Evolutionary conservation across 2,797 vertebrate genomes (phyloP).

Genomic region (Schizopygopsis malacanthus): DNA sequence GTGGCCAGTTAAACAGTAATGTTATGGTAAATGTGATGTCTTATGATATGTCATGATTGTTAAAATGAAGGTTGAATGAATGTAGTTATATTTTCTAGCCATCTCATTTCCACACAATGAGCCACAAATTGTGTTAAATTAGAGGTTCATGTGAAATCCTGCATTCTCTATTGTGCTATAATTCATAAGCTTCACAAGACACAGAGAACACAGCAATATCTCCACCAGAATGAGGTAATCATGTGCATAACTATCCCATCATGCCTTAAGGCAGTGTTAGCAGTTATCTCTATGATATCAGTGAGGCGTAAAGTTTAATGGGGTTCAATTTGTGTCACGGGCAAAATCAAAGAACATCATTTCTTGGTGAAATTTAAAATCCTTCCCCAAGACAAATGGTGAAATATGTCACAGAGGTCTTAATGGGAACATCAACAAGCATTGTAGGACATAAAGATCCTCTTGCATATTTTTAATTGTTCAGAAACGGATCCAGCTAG

Average conservation of each 20-base stretch:
- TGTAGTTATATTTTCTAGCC: not conserved
- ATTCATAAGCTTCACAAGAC: slow-evolving; percentile 25
- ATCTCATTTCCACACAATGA: slow-evolving; percentile 12
- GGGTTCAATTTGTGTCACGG: slow-evolving; percentile 49
- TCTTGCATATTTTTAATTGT: slow-evolving; percentile 70
- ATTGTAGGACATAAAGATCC: slow-evolving; percentile 66
- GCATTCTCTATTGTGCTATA: slow-evolving; percentile 11
- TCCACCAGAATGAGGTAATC: slow-evolving; percentile 45
- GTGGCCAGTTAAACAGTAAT: slow-evolving; percentile 1
- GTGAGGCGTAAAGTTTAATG: slow-evolving; percentile 41
- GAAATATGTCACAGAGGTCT: slow-evolving; percentile 50
- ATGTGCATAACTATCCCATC: slow-evolving; percentile 33
- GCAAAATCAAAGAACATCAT: slow-evolving; percentile 65
- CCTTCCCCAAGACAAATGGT: slow-evolving; percentile 64
- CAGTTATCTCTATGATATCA: slow-evolving; percentile 46
- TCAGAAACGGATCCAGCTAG: slow-evolving; percentile 50
- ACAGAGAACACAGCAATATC: slow-evolving; percentile 35
- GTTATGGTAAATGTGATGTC: not conserved
- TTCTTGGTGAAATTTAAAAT: slow-evolving; percentile 73
- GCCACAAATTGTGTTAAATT: slow-evolving; percentile 27
- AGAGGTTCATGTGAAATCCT: slow-evolving; percentile 32
- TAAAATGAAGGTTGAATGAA: not conserved
- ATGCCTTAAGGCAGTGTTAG: slow-evolving; percentile 17
- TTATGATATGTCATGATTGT: not conserved
- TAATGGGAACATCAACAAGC: slow-evolving; percentile 59